Evolutionary conservation across 1,140 invertebrate genomes (phyloP).

Genomic region (Drosophila mayri): DNA sequence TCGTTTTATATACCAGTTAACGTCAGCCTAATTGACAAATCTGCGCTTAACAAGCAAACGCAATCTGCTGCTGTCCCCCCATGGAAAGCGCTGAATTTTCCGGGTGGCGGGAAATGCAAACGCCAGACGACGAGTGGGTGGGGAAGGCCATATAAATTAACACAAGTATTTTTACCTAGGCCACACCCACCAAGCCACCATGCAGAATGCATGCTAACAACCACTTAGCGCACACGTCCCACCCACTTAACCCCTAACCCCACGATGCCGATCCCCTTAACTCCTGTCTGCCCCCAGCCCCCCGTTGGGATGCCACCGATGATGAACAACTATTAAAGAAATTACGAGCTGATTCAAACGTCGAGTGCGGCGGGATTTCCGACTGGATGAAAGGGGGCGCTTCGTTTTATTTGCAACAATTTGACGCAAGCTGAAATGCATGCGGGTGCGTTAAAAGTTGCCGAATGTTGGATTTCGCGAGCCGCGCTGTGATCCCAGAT

Average conservation of each 20-base stretch:
- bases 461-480: conserved; percentile 59
- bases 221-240: conserved; percentile 66
- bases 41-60: conserved; percentile 70
- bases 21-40: conserved; percentile 77
- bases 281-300: conserved; percentile 8
- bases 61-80: conserved; percentile 53
- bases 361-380: conserved; percentile 6
- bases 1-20: conserved; percentile 60
- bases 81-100: conserved; percentile 11
- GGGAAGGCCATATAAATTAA: conserved; percentile 72
- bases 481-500: conserved; percentile 30
- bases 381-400: conserved; percentile 4
- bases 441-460: conserved; percentile 80
- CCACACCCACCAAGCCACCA: conserved; percentile 51
- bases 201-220: conserved; percentile 77
- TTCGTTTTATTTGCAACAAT: conserved; percentile 77
- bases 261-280: neutral
- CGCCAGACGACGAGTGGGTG: conserved; percentile 30
- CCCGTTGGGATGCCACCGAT: conserved; percentile 26
- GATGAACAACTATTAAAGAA: conserved; percentile 79
- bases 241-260: conserved; percentile 4
- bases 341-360: conserved; percentile 69
- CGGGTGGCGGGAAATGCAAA: conserved; percentile 35
- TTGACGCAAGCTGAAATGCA: conserved; percentile 73
- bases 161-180: conserved; percentile 73